phyloP scores from a whole-genome alignment of 2,888 invertebrate species.

The Chloromyia formosa region DNA sequence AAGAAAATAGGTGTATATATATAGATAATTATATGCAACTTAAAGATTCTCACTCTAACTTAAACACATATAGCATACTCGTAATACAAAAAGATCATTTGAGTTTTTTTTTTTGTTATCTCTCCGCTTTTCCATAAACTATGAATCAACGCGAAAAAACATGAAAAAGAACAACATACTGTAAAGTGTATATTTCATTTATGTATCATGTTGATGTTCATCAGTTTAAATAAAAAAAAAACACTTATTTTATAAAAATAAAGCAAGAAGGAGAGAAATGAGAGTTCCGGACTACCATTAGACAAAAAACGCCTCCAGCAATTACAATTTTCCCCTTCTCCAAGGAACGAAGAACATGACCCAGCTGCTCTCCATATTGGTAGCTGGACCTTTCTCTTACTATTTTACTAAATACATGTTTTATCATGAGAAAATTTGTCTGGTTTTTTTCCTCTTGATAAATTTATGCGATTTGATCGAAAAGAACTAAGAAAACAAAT shows the following conservation, averaged over 20 bases:
- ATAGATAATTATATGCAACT: too few species aligned
- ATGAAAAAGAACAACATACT: too few species aligned
- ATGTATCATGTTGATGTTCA: too few species aligned
- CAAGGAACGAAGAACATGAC: conserved; percentile 12
- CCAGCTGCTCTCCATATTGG: neutral
- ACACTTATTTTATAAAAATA: neutral
- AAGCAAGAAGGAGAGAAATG: conserved; percentile 19
- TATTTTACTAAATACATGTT: neutral
- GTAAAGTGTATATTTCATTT: too few species aligned
- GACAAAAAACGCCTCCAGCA: conserved; percentile 2
- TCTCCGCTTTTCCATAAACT: too few species aligned
- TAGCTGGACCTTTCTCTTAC: neutral
- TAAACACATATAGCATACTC: too few species aligned
- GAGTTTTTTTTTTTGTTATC: too few species aligned
- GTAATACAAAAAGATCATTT: too few species aligned
- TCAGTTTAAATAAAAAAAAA: neutral
- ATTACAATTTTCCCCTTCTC: conserved; percentile 27
- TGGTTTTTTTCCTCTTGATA: neutral
- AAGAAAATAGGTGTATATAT: too few species aligned
- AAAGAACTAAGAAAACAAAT: conserved; percentile 31
- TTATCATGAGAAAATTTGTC: neutral
- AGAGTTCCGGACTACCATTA: conserved; percentile 2
- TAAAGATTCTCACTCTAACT: too few species aligned
- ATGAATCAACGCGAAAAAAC: too few species aligned
- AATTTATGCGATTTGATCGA: conserved; percentile 14